A percentile compares a stretch with the other conserved stretches of the same genome.
Evolutionary conservation across 2,797 vertebrate genomes (phyloP).

Genomic region (Urocyon cinereoargenteus): DNA sequence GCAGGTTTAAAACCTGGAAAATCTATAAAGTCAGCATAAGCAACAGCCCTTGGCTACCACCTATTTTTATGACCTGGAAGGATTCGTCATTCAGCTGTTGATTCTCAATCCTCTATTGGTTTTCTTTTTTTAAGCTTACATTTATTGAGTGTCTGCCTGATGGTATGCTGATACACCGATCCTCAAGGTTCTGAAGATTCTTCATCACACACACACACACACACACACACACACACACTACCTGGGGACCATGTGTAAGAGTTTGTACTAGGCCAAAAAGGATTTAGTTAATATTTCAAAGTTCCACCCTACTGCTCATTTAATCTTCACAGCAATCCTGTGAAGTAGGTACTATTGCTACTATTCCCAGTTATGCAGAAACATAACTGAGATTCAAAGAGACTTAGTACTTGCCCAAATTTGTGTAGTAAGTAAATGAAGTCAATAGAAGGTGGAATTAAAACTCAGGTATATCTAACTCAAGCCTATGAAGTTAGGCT

Average conservation of each 20-base stretch:
- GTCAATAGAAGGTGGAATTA: neutral
- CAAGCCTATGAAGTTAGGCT: neutral
- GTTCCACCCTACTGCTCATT: neutral
- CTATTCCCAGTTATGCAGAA: neutral
- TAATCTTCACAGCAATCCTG: neutral
- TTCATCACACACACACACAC: neutral
- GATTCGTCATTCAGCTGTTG: neutral
- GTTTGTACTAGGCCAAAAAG: neutral
- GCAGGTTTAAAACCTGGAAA: neutral
- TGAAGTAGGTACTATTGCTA: neutral
- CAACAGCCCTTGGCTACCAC: neutral
- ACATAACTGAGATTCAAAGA: neutral
- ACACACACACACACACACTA: neutral
- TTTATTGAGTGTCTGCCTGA: neutral
- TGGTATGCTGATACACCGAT: neutral
- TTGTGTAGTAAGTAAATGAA: neutral
- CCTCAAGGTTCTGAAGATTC: neutral
- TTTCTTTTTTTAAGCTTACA: neutral
- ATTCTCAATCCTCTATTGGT: neutral
- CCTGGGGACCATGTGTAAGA: neutral
- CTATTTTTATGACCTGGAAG: neutral
- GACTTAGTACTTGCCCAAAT: neutral
- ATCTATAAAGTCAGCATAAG: neutral
- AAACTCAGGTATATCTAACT: neutral
- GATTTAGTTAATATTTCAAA: slow-evolving; percentile 11